Conservation (phyloP, 2,113 vertebrate species). For the Pollachius pollachius region DNA sequence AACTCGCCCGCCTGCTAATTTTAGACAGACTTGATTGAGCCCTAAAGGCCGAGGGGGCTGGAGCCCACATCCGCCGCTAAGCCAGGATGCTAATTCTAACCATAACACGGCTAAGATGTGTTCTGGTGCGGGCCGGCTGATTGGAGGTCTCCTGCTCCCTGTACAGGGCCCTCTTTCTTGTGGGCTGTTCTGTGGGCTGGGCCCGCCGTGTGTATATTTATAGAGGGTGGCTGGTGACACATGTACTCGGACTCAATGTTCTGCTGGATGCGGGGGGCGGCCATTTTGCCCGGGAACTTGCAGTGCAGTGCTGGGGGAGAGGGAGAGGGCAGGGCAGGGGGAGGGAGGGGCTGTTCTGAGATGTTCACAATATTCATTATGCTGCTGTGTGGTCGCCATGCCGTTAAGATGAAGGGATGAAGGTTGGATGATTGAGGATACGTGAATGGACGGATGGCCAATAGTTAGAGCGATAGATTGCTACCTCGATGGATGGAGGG, state of each 20-base stretch:
- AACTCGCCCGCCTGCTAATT: conserved; percentile 61
- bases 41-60: conserved; percentile 66
- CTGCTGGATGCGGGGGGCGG: conserved; percentile 43
- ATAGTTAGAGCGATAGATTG: too few relatives aligned
- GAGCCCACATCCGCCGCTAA: conserved; percentile 74
- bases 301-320: background rate
- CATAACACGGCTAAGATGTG: conserved; percentile 78
- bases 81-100: conserved; percentile 72
- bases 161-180: conserved; percentile 64
- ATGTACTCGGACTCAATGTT: conserved; percentile 57
- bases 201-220: conserved; percentile 63
- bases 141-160: conserved; percentile 59
- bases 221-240: conserved; percentile 63
- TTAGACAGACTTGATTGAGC: conserved; percentile 76
- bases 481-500: too few relatives aligned
- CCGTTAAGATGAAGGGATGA: too few relatives aligned
- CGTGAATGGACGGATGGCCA: too few relatives aligned
- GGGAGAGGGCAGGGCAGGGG: too few relatives aligned
- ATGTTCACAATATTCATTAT: too few relatives aligned
- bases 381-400: too few relatives aligned
- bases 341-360: background rate
- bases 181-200: conserved; percentile 64
- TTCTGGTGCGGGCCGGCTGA: conserved; percentile 71
- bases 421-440: too few relatives aligned
- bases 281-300: conserved; percentile 11